Evolutionary conservation across 1,140 invertebrate species (phyloP).

Genomic region (Nephotettix cincticeps): DNA sequence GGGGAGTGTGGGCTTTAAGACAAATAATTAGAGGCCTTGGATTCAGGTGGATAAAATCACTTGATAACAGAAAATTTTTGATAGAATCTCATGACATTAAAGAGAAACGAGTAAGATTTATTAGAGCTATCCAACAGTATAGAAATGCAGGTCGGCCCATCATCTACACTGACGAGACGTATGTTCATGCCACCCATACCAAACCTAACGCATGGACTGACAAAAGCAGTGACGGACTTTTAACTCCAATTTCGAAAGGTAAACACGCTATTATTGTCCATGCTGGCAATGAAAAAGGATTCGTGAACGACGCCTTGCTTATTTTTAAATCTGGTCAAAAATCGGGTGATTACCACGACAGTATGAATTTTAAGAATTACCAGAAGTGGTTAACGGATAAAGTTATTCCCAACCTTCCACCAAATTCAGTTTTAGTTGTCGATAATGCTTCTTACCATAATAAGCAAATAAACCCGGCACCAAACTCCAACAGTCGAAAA

Average conservation of each 20-base stretch:
- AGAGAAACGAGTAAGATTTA: conserved; percentile 5
- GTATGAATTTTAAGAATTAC: conserved; percentile 19
- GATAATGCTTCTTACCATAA: conserved; percentile 48
- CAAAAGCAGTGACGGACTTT: neutral
- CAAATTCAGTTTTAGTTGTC: conserved; percentile 42
- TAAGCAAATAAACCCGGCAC: conserved; percentile 36
- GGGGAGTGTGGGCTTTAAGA: conserved; percentile 3
- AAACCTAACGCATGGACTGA: conserved; percentile 2
- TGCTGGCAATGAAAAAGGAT: conserved; percentile 17
- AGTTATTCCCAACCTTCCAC: conserved; percentile 43
- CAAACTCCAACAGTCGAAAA: conserved; percentile 36
- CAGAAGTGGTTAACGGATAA: conserved; percentile 11
- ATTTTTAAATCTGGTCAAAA: neutral
- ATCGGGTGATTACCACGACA: neutral
- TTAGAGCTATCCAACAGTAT: conserved; percentile 16
- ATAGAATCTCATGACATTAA: conserved; percentile 3
- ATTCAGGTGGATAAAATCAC: conserved; percentile 9
- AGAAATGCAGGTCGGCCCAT: conserved; percentile 14
- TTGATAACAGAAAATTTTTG: neutral
- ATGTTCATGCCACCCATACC: conserved; percentile 19
- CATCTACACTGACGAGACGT: conserved; percentile 25
- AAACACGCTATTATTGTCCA: conserved; percentile 10
- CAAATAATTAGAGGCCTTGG: conserved; percentile 11
- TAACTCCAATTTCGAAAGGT: conserved; percentile 10
- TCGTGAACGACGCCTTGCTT: conserved; percentile 3